phyloP scores from a whole-genome alignment of 2,113 vertebrate species.

The Chiloscyllium plagiosum region DNA sequence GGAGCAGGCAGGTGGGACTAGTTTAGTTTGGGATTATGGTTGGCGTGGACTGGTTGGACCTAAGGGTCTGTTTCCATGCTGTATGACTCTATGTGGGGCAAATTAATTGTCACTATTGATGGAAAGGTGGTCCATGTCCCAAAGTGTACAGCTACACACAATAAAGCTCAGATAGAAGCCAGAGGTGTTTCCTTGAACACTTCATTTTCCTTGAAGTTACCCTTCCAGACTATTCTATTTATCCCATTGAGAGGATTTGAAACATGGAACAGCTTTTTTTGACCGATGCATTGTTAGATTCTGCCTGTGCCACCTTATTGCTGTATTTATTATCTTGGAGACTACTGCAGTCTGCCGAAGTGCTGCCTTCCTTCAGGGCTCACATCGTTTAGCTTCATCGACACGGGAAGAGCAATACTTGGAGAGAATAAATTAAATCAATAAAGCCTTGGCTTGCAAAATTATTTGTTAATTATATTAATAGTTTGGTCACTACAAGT shows the following conservation, averaged over 20 bases:
- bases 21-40: no score
- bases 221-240: background rate
- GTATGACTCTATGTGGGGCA: background rate
- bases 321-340: background rate
- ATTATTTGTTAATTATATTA: slow-evolving; percentile 28
- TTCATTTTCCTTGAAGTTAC: background rate
- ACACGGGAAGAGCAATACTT: background rate
- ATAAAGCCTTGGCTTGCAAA: background rate
- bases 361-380: background rate
- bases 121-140: background rate
- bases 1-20: no score
- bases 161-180: background rate
- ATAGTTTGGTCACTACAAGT: background rate
- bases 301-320: background rate
- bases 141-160: background rate
- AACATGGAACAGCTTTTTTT: background rate
- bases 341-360: background rate
- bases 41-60: no score
- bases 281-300: background rate
- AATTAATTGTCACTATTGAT: background rate
- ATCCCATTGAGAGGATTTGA: background rate
- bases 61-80: no score
- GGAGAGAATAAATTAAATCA: slow-evolving; percentile 10
- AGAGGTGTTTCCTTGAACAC: background rate
- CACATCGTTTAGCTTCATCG: slow-evolving; percentile 7